Evolutionary conservation across 2,113 vertebrate species (phyloP).

Genomic region (Petrocephalus zakoni): DNA sequence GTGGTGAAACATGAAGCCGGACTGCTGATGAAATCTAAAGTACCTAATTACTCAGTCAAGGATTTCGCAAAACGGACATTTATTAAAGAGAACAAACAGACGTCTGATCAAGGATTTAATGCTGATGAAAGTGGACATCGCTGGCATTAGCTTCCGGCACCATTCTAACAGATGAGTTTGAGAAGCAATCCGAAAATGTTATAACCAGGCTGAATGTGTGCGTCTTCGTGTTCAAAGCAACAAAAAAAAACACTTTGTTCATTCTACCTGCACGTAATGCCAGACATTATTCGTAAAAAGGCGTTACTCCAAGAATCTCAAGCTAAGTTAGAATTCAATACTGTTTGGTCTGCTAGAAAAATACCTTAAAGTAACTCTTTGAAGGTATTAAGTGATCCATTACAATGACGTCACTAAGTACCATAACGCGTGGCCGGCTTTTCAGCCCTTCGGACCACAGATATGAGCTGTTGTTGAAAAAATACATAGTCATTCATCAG

Average conservation of each 20-base stretch:
- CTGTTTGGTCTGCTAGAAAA: not conserved
- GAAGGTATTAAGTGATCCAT: not conserved
- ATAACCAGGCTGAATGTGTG: not conserved
- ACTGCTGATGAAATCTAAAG: not conserved
- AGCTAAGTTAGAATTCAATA: not conserved
- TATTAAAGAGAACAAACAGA: conserved; percentile 9
- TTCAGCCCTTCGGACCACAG: not conserved
- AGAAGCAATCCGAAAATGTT: conserved; percentile 3
- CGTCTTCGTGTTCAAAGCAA: not conserved
- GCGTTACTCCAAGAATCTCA: not conserved
- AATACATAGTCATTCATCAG: not conserved
- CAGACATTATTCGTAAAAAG: not conserved
- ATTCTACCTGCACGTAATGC: not conserved
- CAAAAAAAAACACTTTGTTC: not conserved
- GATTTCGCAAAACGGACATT: not conserved
- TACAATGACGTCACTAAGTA: not conserved
- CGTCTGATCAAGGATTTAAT: not conserved
- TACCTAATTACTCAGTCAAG: not conserved
- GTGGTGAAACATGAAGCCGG: not conserved
- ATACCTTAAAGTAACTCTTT: not conserved
- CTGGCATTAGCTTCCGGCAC: conserved; percentile 5
- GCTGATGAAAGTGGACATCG: not conserved
- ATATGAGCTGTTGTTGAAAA: not conserved
- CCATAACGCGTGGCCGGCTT: not conserved
- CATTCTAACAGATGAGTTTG: conserved; percentile 12